Conservation (phyloP, 1,140 invertebrate genomes). For the Ceratoteleas bidentatus region DNA sequence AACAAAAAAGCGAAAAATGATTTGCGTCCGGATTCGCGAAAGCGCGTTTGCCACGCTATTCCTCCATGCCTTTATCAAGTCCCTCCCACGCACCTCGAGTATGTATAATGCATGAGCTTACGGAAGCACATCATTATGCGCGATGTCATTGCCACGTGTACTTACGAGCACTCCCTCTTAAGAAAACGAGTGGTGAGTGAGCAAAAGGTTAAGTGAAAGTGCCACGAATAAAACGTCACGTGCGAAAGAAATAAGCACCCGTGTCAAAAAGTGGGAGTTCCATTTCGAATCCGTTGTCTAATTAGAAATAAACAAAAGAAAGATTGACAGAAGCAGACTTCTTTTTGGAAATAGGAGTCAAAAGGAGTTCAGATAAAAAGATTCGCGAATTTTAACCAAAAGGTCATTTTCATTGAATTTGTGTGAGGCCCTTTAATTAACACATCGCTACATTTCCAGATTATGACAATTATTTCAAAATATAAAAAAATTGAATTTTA, state of each 20-base stretch:
- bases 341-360: no score
- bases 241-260: slow-evolving; percentile 24
- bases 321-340: no score
- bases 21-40: slow-evolving; percentile 42
- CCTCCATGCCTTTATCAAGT: slow-evolving; percentile 45
- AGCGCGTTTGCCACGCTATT: slow-evolving; percentile 41
- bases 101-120: slow-evolving; percentile 65
- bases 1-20: slow-evolving; percentile 19
- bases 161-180: slow-evolving; percentile 35
- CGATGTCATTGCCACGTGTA: slow-evolving; percentile 62
- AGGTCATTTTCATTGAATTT: no score
- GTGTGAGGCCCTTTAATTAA: no score
- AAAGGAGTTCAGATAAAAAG: no score
- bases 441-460: no score
- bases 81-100: slow-evolving; percentile 1
- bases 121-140: slow-evolving; percentile 60
- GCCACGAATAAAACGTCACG: slow-evolving; percentile 15
- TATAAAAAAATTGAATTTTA: no score
- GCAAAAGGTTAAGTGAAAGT: slow-evolving; percentile 59
- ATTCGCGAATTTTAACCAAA: no score
- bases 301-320: no score
- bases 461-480: no score
- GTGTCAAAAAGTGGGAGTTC: slow-evolving; percentile 8
- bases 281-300: neutral
- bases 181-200: slow-evolving; percentile 44